These are phyloP conservation scores for Macrotrachela quadricornifera DNA, from an alignment of 1,140 invertebrate genomes.

Conservation along the genomic window DNA sequence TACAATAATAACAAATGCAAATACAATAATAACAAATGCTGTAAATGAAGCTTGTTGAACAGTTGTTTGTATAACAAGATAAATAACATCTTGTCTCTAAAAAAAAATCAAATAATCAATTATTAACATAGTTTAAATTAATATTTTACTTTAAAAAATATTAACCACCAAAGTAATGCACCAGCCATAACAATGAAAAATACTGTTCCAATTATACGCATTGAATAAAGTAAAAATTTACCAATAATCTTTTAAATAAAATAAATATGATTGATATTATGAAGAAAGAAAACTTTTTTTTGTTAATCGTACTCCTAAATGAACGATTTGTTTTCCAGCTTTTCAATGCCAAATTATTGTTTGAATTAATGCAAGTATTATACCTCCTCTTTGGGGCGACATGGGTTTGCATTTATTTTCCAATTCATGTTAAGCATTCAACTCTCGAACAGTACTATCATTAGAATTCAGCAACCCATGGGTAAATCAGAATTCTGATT, in stretches of 20 bases:
- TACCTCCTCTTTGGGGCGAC: too few relatives aligned
- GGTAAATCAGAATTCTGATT: too few relatives aligned
- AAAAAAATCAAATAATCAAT: conserved; percentile 1
- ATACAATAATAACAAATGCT: conserved; percentile 40
- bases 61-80: conserved; percentile 37
- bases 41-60: conserved; percentile 37
- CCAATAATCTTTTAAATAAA: too few relatives aligned
- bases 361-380: conserved; percentile 40
- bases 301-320: conserved; percentile 35
- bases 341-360: conserved; percentile 40
- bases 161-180: conserved; percentile 42
- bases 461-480: too few relatives aligned
- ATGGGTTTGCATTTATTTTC: too few relatives aligned
- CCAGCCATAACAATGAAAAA: conserved; percentile 44
- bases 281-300: too few relatives aligned
- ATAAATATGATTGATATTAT: too few relatives aligned
- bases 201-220: conserved; percentile 42
- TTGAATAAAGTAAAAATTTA: conserved; percentile 39
- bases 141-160: conserved; percentile 44
- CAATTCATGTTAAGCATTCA: too few relatives aligned
- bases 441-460: too few relatives aligned
- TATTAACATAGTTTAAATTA: background rate
- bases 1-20: too few relatives aligned
- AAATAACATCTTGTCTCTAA: conserved; percentile 36
- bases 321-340: conserved; percentile 25